Evolutionary conservation across 2,888 invertebrate species (phyloP).

Genomic region (Microchrysa polita): DNA sequence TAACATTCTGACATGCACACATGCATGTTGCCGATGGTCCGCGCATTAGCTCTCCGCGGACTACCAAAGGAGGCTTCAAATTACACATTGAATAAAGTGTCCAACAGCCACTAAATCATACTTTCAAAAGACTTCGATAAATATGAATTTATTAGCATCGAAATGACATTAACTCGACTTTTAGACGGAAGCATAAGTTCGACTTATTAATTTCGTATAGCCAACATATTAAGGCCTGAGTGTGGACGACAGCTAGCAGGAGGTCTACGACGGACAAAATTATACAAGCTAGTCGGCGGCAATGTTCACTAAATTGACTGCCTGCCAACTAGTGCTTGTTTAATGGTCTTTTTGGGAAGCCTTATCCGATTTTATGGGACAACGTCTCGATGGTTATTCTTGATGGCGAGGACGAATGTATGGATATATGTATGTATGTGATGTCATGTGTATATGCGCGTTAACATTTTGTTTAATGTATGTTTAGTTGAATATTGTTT

Average conservation of each 20-base stretch:
- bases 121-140: slow-evolving; percentile 21
- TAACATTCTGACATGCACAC: background rate
- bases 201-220: slow-evolving; percentile 40
- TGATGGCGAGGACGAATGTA: background rate
- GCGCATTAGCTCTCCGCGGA: background rate
- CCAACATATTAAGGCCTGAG: background rate
- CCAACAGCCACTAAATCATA: slow-evolving; percentile 25
- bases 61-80: too few species aligned
- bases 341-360: background rate
- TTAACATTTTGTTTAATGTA: too few species aligned
- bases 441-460: too few species aligned
- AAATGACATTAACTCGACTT: slow-evolving; percentile 19
- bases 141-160: slow-evolving; percentile 33
- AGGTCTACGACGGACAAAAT: slow-evolving; percentile 12
- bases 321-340: background rate
- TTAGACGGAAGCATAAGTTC: slow-evolving; percentile 40
- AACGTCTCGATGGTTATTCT: background rate
- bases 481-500: background rate
- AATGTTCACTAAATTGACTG: background rate
- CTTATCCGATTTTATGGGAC: background rate
- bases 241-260: slow-evolving; percentile 26
- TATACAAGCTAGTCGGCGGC: background rate
- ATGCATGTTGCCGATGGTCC: background rate
- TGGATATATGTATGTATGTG: too few species aligned
- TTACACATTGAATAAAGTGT: background rate